Conservation (phyloP, 2,113 vertebrate species). For the Sorex fumeus region DNA sequence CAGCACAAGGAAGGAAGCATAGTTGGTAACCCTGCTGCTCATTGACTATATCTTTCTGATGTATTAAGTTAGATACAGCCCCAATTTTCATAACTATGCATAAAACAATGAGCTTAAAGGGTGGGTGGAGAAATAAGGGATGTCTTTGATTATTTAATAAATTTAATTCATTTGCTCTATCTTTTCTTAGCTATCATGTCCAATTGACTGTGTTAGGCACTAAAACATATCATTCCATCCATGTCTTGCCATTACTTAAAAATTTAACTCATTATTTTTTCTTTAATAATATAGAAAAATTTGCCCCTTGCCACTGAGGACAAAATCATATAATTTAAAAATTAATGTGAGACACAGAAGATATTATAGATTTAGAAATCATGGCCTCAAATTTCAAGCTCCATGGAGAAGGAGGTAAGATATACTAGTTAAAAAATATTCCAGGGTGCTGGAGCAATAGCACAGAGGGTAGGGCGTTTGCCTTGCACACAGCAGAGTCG, state of each 20-base stretch:
- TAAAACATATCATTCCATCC: not conserved
- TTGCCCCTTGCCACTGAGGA: not conserved
- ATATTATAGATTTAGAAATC: slow-evolving; percentile 32
- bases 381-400: slow-evolving; percentile 38
- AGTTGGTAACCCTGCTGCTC: slow-evolving; percentile 62
- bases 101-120: slow-evolving; percentile 44
- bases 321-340: slow-evolving; percentile 1
- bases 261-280: too few species aligned
- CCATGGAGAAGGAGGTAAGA: not conserved
- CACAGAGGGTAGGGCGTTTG: too few species aligned
- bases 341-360: slow-evolving; percentile 55
- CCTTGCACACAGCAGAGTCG: too few species aligned
- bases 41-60: slow-evolving; percentile 45
- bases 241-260: too few species aligned
- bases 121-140: not conserved
- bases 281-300: slow-evolving; percentile 47
- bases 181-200: slow-evolving; percentile 44
- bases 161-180: slow-evolving; percentile 20
- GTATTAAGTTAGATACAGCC: slow-evolving; percentile 63
- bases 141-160: slow-evolving; percentile 24
- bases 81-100: slow-evolving; percentile 4
- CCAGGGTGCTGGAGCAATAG: too few species aligned
- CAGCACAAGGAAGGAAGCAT: slow-evolving; percentile 41
- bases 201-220: not conserved
- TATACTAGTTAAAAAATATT: slow-evolving; percentile 21